Base-by-base conservation (phyloP, 2,888 invertebrate species). In the Pteria penguin region DNA sequence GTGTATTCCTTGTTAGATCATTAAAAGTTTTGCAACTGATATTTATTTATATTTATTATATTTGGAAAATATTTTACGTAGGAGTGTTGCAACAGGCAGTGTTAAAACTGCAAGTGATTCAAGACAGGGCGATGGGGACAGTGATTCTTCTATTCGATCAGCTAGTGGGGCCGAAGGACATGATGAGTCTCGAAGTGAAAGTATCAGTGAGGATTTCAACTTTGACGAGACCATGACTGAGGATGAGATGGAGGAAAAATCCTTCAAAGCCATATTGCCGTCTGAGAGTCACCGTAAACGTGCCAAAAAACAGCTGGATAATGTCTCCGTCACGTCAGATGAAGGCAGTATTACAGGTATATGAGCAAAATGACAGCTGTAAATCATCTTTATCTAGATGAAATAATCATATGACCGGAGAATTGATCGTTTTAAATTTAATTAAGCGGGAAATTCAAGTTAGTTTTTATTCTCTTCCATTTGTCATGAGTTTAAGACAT, bases 151-250 rank as follows among this genome's bases (percentile, higher is more conserved):
- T 31, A 86, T 87, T 62, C 75, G 72, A 22, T 83, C 86, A 0
- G 76, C 80, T 26, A 83, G 83, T 66, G 84, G 84, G n/a, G 84
- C 82, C 4, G 84, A 84, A 5, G 85, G 76, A 0, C 79, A 77
- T 22, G 86, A 87, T 67, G 84, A 84, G 4, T 81, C 84, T 18
- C 76, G 78, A 32, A 68, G 72, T 3, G 77, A 75, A 24, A 81
- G 81, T 61, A 78, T 81, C 22, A 31, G 77, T 0, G 68, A 68
- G 32, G 57, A 68, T n/a, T 68, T 89, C 55, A 86, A 82, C 1
- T 87, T 90, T 78, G 90, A 91, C 74, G 88, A 90, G 52, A 88
- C 90, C 0, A 78, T 89, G 80, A 89, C 91, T 1, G 91, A 91
- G 63, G 90, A 91, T 66, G 90, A 90, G 75, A 80, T 86, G 72